Evolutionary conservation across 2,888 invertebrate genomes (phyloP).

Genomic region (Mayetiola destructor): DNA sequence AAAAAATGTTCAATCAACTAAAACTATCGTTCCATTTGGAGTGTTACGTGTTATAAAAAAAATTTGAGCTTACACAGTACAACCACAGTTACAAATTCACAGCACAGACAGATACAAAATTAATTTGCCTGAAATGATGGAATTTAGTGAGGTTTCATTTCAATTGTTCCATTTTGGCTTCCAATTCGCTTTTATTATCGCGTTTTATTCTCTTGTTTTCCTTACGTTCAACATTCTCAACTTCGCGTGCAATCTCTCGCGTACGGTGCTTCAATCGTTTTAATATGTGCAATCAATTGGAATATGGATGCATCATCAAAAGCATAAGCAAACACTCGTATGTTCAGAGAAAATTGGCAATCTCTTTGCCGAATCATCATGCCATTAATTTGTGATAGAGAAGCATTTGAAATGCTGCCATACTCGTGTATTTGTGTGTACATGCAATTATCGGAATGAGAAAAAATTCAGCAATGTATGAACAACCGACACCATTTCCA

Average conservation of each 20-base stretch:
- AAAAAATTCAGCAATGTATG: too few relatives aligned
- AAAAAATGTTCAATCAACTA: background rate
- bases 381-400: too few relatives aligned
- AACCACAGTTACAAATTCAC: background rate
- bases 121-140: conserved; percentile 6
- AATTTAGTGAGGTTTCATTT: background rate
- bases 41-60: too few relatives aligned
- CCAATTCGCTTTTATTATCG: too few relatives aligned
- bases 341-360: conserved; percentile 3
- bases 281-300: background rate
- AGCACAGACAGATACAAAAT: background rate
- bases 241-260: too few relatives aligned
- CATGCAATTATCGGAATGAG: too few relatives aligned
- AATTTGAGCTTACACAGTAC: too few relatives aligned
- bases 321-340: background rate
- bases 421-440: too few relatives aligned
- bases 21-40: background rate
- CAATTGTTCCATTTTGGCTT: background rate
- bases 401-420: too few relatives aligned
- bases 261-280: too few relatives aligned
- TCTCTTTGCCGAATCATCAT: conserved; percentile 6
- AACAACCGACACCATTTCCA: too few relatives aligned
- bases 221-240: background rate
- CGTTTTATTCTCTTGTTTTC: background rate
- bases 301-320: conserved; percentile 11